Base-by-base conservation (phyloP, 1,140 invertebrate genomes). In the Dufourea novaeangliae region DNA sequence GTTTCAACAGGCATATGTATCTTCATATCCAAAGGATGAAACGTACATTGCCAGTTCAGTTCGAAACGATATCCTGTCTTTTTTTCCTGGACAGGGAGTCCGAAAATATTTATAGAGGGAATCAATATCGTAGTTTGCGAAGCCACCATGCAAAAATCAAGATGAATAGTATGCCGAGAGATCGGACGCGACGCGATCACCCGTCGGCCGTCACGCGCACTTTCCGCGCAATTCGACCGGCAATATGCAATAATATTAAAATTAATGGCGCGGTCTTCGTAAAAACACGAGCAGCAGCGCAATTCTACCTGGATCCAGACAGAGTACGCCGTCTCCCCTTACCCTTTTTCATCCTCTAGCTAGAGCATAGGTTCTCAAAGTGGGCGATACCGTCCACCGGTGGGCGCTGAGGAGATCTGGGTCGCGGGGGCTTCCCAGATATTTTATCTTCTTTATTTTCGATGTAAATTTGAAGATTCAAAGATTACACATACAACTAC, bases 171-270 rank as follows among this genome's bases (percentile, higher is more conserved):
- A 57, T n/a, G 44, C 44, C 39, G 68, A 39, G 59, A 29, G 61
- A 59, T 70, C 66, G 78, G n/a, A n/a, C 41, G 69, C 66, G 37
- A 68, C 69, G 77, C 83, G 79, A 87, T 87, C 80, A 86, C 66
- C 63, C 59, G 57, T 39, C 46, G 66, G 29, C 61, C 79, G 79
- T 86, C 84, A 78, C 68, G 68, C 69, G 76, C 78, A 83, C 67
- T 88, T 85, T 78, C 84, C 82, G 71, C 66, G n/a, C 86, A 88
- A 85, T 88, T 87, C 87, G 72, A 80, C 85, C 80, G 80, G 84
- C 86, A 88, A 88, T 88, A 87, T 86, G 84, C 87, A 86, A 88
- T 88, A 83, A 86, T 87, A 86, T 88, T 88, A 88, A 88, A 88
- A 88, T 88, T 87, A 88, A 88, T 88, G 80, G 82, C 76, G 61